phyloP scores from a whole-genome alignment of 2,888 invertebrate species.

The Prenolepis imparis region DNA sequence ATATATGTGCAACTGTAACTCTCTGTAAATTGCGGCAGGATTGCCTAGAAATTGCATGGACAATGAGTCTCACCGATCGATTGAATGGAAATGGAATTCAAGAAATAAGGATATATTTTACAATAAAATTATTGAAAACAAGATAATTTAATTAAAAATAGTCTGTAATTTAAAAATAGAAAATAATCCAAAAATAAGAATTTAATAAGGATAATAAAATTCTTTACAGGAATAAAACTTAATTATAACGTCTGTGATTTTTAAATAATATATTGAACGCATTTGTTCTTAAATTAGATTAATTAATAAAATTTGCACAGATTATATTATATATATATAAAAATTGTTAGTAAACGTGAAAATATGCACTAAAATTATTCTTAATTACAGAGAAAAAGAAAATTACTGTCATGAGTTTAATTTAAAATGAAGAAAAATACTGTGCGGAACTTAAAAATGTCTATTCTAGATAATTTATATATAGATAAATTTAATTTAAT shows the following conservation, averaged over 20 bases:
- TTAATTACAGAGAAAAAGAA: background rate
- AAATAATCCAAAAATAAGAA: background rate
- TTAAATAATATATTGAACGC: background rate
- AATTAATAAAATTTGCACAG: background rate
- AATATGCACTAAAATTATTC: background rate
- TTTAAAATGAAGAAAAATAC: background rate
- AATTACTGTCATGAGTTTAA: background rate
- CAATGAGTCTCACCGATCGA: constrained; percentile 25
- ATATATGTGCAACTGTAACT: constrained; percentile 13
- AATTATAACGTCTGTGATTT: background rate
- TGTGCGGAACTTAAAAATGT: background rate
- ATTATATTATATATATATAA: too few species aligned
- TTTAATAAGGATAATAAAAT: background rate
- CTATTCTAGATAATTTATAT: background rate
- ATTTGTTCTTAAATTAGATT: background rate
- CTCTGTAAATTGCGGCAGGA: constrained; percentile 22
- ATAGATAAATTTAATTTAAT: background rate
- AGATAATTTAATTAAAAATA: background rate
- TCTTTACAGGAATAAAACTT: background rate
- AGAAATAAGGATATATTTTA: constrained; percentile 7
- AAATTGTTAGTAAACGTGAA: constrained; percentile 1
- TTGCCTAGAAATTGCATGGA: constrained; percentile 37
- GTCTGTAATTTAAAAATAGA: background rate
- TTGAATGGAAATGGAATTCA: constrained; percentile 35
- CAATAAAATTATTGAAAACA: background rate